These are phyloP conservation scores for Drosophila pseudotalamancana DNA, from an alignment of 2,888 invertebrate genomes.

Conservation along the genomic window DNA sequence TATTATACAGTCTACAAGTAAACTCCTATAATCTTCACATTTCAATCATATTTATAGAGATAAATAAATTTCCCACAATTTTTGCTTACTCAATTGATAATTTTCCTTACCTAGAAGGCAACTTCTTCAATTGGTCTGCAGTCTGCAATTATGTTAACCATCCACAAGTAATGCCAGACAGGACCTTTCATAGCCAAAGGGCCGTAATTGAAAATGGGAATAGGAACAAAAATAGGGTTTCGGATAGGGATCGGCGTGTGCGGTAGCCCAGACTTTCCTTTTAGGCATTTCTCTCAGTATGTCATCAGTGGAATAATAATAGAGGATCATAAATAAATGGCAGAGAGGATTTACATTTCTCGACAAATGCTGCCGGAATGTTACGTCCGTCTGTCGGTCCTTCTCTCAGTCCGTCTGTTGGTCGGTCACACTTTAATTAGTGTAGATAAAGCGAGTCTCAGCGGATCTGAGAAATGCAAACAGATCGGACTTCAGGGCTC, in stretches of 20 bases:
- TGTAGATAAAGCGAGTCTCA: slow-evolving; percentile 69
- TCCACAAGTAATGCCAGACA: slow-evolving; percentile 61
- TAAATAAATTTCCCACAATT: too few relatives aligned
- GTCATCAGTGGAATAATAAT: slow-evolving; percentile 69
- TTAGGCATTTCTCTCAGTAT: slow-evolving; percentile 28
- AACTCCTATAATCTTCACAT: too few relatives aligned
- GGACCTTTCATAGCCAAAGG: slow-evolving; percentile 20
- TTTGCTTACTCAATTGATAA: too few relatives aligned
- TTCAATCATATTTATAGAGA: too few relatives aligned
- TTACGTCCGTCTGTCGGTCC: background rate
- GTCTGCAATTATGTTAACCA: slow-evolving; percentile 52
- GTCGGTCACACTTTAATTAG: slow-evolving; percentile 76
- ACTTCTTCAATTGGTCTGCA: slow-evolving; percentile 9
- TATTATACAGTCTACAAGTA: too few relatives aligned
- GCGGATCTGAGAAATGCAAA: slow-evolving; percentile 67
- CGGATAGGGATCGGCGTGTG: slow-evolving; percentile 61
- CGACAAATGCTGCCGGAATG: slow-evolving; percentile 24
- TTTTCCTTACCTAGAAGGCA: slow-evolving; percentile 37
- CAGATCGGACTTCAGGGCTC: slow-evolving; percentile 30
- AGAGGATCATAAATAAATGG: slow-evolving; percentile 75
- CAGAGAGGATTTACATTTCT: slow-evolving; percentile 56
- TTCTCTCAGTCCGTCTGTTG: slow-evolving; percentile 5
- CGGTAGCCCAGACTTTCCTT: slow-evolving; percentile 55
- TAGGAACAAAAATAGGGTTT: slow-evolving; percentile 6
- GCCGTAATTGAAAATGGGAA: slow-evolving; percentile 6